Evolutionary conservation across 1,140 invertebrate genomes (phyloP), one percentile per base, ranked within the genome.

Genomic region (Aphelenchoides besseyi): DNA sequence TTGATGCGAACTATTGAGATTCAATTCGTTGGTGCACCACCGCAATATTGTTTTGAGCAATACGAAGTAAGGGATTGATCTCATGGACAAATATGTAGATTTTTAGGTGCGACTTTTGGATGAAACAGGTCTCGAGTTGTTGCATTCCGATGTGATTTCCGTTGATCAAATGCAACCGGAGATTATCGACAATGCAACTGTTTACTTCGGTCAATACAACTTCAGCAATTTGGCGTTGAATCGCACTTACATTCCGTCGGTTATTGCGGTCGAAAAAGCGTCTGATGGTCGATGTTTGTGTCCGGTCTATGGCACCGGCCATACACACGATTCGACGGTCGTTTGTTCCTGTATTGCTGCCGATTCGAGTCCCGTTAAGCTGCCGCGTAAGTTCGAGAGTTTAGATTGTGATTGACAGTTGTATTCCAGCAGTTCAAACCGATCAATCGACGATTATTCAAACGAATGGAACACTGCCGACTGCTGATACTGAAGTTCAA

Each of bases 21-120:
- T 29, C 72, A 84, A 68, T 83, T 83, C 62, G 71, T 84, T 32
- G 82, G 76, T 1, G 82, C 82, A 12, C 82, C 82, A 0, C 70
- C 69, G n/a, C 81, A 84, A 53, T 84, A 79, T 64, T 83, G 82
- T 52, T 83, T 83, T 72, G 82, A 83, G 52, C 74, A 76, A 53
- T 83, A 83, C 61, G 81, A 84, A 67, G 79, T 79, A 30, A 53
- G 37, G 2, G 67, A n/a, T 29, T 52, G 2, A 28, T n/a, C 30
- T 33, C 37, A n/a, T 67, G 5, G 59, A 1, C 16, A 54, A 30
- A 1, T 37, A 12, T 75, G 68, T 30, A 9, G 29, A 29, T 71
- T 48, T 74, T 53, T 41, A 79, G 77, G 72, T 83, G 3, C 82
- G 81, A 1, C 73, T 83, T 18, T 59, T 83, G 16, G 81, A 83